A percentile compares a stretch with the other conserved stretches of the same genome.
phyloP scores from a whole-genome alignment of 2,888 invertebrate genomes.

The Scaeva pyrastri region DNA sequence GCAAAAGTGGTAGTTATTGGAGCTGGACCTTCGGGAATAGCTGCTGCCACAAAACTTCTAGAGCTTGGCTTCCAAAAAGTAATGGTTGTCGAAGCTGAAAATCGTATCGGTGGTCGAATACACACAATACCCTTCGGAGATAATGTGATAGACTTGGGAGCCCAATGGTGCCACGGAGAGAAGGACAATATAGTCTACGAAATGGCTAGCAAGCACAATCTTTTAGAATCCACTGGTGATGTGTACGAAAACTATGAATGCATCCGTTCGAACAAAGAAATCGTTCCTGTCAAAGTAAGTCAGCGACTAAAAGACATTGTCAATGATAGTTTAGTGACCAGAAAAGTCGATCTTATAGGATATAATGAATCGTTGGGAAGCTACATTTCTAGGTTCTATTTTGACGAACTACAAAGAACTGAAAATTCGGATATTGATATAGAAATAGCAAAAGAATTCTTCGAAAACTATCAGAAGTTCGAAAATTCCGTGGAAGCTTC shows the following conservation, averaged over 20 bases:
- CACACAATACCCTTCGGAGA: conserved; percentile 85
- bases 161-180: conserved; percentile 84
- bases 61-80: conserved; percentile 84
- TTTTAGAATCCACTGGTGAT: conserved; percentile 81
- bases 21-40: conserved; percentile 83
- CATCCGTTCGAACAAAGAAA: conserved; percentile 82
- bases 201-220: conserved; percentile 80
- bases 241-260: conserved; percentile 82
- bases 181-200: conserved; percentile 83
- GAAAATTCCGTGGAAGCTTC: conserved; percentile 86
- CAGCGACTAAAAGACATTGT: conserved; percentile 83
- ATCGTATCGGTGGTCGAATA: conserved; percentile 88
- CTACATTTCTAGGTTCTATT: conserved; percentile 81
- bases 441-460: conserved; percentile 84
- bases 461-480: conserved; percentile 87
- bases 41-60: conserved; percentile 83
- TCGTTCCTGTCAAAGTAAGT: conserved; percentile 82
- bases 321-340: conserved; percentile 82
- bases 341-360: conserved; percentile 81
- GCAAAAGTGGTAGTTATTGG: conserved; percentile 83
- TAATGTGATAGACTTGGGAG: conserved; percentile 84
- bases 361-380: conserved; percentile 82
- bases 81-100: conserved; percentile 87
- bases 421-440: conserved; percentile 83
- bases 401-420: conserved; percentile 80